phyloP scores from a whole-genome alignment of 2,888 invertebrate genomes.

The Lithophane ornitopus region DNA sequence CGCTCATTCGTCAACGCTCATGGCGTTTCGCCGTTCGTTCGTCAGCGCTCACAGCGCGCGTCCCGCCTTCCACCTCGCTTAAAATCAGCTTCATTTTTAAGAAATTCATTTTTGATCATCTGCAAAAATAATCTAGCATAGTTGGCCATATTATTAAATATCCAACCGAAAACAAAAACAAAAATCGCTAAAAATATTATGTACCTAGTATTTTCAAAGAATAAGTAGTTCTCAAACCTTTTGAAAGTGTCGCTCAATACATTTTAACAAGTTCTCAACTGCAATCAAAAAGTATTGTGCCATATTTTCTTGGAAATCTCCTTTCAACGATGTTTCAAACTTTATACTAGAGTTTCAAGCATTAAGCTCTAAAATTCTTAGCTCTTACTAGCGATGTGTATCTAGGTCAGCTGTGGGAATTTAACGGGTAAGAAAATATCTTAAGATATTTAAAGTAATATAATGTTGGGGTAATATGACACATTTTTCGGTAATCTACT shows the following conservation, averaged over 20 bases:
- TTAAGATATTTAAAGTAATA: conserved; percentile 10
- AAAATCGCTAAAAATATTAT: background rate
- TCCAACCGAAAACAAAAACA: background rate
- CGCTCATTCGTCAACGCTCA: no score
- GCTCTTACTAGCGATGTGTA: conserved; percentile 4
- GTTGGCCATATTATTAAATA: background rate
- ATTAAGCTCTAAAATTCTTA: conserved; percentile 15
- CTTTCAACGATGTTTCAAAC: conserved; percentile 18
- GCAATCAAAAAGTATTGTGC: conserved; percentile 23
- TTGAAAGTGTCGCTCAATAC: conserved; percentile 7
- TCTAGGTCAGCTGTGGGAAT: conserved; percentile 21
- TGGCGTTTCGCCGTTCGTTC: no score
- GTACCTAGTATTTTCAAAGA: background rate
- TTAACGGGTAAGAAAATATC: conserved; percentile 11
- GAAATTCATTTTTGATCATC: background rate
- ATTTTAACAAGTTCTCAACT: conserved; percentile 23
- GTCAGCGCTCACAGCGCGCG: no score
- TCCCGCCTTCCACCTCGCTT: no score
- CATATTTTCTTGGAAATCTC: conserved; percentile 10
- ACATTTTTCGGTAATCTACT: conserved; percentile 11
- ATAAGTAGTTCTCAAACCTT: background rate
- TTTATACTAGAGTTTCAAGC: conserved; percentile 8
- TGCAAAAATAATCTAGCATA: background rate
- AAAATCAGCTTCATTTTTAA: background rate
- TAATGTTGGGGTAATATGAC: conserved; percentile 16